phyloP scores from a whole-genome alignment of 2,113 vertebrate genomes.

The Mesocricetus auratus region DNA sequence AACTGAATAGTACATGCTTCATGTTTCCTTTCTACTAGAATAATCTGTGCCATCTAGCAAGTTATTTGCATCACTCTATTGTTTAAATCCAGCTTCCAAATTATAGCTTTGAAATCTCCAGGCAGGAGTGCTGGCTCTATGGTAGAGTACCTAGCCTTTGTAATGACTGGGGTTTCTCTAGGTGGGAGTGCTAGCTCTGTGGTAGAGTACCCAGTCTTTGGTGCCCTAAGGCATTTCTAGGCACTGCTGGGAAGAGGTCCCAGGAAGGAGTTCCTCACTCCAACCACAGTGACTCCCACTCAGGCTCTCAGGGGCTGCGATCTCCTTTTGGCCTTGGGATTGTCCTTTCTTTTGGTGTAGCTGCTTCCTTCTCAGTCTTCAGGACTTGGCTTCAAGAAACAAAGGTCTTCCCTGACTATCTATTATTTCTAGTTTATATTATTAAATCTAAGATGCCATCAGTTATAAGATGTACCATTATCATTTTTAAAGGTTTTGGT shows the following conservation, averaged over 20 bases:
- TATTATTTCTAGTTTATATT: neutral
- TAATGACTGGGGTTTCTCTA: neutral
- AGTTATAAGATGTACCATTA: neutral
- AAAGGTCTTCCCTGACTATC: neutral
- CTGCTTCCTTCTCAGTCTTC: neutral
- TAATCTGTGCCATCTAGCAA: neutral
- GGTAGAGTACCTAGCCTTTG: neutral
- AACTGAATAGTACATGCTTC: neutral
- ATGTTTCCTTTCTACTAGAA: neutral
- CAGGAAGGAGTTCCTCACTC: neutral
- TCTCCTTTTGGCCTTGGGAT: neutral
- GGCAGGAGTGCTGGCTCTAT: neutral
- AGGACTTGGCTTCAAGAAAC: neutral
- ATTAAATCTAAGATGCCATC: neutral
- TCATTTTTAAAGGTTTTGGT: neutral
- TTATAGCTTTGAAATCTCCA: neutral
- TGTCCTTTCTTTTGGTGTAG: neutral
- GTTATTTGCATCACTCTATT: neutral
- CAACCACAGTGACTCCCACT: neutral
- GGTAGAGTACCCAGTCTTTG: neutral
- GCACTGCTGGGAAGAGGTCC: neutral
- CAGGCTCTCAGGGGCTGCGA: neutral
- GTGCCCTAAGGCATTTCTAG: neutral
- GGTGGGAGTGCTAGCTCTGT: neutral
- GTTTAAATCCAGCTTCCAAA: neutral